Conservation (phyloP, 2,113 vertebrate genomes). For the Paramormyrops kingsleyae region DNA sequence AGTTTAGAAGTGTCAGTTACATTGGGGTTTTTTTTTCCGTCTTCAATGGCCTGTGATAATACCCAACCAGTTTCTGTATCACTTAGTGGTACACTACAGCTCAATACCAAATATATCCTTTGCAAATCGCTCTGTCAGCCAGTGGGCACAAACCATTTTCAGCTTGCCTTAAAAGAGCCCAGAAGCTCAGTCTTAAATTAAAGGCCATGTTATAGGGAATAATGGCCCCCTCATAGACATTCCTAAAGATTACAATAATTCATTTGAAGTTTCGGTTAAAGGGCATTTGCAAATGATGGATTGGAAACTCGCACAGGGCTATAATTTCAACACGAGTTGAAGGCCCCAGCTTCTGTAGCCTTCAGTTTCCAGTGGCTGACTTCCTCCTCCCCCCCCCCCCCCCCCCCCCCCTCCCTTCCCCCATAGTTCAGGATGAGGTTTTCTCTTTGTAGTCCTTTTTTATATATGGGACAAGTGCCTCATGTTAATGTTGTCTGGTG, state of each 20-base stretch:
- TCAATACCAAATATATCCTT: conserved; percentile 61
- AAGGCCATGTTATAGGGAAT: not conserved
- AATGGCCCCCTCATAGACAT: not conserved
- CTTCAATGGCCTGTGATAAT: conserved; percentile 25
- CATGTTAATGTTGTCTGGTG: conserved; percentile 15
- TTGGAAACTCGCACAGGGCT: conserved; percentile 12
- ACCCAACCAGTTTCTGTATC: conserved; percentile 45
- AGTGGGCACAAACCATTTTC: conserved; percentile 3
- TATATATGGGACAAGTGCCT: conserved; percentile 13
- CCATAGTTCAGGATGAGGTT: not conserved
- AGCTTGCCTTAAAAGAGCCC: not conserved
- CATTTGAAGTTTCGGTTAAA: not conserved
- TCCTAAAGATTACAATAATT: not conserved
- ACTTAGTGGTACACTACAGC: conserved; percentile 59
- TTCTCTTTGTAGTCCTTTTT: not conserved
- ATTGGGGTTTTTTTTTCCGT: not conserved
- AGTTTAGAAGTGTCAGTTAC: conserved; percentile 18
- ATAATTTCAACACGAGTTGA: not conserved
- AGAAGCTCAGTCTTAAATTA: not conserved
- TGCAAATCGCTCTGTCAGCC: conserved; percentile 18
- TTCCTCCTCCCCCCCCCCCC: not conserved
- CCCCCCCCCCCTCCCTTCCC: not conserved
- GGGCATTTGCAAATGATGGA: not conserved
- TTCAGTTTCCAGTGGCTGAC: conserved; percentile 13
- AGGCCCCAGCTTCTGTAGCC: not conserved